Conservation (phyloP, 92 coral and sea anemone genomes). For the Epizoanthus stellaris region DNA sequence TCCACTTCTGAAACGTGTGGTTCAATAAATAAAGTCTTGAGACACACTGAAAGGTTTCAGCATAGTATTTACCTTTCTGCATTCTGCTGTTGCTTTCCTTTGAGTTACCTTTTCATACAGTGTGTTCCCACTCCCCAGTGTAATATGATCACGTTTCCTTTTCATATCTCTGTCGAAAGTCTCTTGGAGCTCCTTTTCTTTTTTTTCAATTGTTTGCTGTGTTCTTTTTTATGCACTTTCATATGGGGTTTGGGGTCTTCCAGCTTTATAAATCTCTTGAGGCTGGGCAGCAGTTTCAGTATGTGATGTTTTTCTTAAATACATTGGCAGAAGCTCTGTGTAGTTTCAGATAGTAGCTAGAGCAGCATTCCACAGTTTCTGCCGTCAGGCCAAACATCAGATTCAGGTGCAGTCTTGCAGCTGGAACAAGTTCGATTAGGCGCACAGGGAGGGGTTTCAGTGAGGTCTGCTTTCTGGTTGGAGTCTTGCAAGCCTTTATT, state of each 20-base stretch:
- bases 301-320: too few species aligned
- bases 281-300: neutral
- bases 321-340: too few species aligned
- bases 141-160: neutral
- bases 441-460: neutral
- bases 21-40: too few species aligned
- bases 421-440: neutral
- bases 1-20: too few species aligned
- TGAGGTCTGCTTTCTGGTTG: too few species aligned
- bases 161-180: neutral
- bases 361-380: too few species aligned
- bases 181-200: neutral
- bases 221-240: constrained; percentile 6
- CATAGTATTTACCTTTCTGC: too few species aligned
- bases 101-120: neutral
- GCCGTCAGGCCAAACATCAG: too few species aligned
- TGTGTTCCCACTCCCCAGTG: constrained; percentile 6
- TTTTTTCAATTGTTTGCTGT: constrained; percentile 7
- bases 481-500: neutral
- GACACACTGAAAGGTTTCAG: too few species aligned
- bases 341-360: too few species aligned
- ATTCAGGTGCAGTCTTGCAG: neutral
- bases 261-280: too few species aligned
- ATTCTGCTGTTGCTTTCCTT: too few species aligned
- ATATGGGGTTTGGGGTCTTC: constrained; percentile 23